phyloP scores from a whole-genome alignment of 2,797 vertebrate species.

The Tokudaia tokunoshimensis region DNA sequence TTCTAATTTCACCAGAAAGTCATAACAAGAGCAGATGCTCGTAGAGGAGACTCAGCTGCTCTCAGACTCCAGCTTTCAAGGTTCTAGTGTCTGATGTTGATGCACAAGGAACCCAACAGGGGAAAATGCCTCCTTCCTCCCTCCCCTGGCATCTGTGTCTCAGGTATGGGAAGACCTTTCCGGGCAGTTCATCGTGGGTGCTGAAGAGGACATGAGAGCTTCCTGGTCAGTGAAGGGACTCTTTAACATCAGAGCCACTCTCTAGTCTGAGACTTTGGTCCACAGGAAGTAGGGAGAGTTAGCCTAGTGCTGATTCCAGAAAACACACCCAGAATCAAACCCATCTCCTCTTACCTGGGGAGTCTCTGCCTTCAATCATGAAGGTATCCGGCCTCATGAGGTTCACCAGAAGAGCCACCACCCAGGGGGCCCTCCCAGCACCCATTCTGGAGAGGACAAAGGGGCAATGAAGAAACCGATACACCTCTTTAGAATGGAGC shows the following conservation, averaged over 20 bases:
- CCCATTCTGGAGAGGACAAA: slow-evolving; percentile 41
- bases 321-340: not conserved
- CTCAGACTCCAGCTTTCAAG: not conserved
- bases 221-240: not conserved
- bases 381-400: not conserved
- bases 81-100: not conserved
- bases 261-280: not conserved
- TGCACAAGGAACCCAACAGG: not conserved
- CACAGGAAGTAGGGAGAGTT: not conserved
- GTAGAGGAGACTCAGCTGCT: not conserved
- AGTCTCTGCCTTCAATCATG: slow-evolving; percentile 27
- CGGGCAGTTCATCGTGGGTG: not conserved
- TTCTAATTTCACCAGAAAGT: not conserved
- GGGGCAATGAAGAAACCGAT: not conserved
- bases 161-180: not conserved
- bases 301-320: not conserved
- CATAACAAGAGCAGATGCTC: not conserved
- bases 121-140: not conserved
- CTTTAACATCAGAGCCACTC: not conserved
- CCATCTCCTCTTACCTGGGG: slow-evolving; percentile 71
- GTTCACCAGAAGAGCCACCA: not conserved
- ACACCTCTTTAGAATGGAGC: not conserved
- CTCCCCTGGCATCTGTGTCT: not conserved
- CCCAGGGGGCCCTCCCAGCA: not conserved
- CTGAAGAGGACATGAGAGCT: not conserved